phyloP scores from a whole-genome alignment of 92 coral and sea anemone genomes.

The Palythoa grandis region DNA sequence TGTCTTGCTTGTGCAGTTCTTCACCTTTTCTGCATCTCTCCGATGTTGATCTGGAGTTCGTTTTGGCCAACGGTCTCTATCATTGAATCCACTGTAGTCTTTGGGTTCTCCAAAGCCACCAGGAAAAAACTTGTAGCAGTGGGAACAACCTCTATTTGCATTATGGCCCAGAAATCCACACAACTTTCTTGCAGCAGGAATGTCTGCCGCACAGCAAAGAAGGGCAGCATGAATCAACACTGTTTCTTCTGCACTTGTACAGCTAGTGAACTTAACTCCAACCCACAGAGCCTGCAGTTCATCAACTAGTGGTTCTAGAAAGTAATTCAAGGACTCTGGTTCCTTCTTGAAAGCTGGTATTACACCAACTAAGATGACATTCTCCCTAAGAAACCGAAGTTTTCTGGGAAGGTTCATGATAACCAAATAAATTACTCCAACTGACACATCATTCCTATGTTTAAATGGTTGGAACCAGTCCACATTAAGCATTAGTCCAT shows the following conservation, averaged over 20 bases:
- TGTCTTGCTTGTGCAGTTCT: constrained; percentile 50
- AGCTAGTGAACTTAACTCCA: constrained; percentile 43
- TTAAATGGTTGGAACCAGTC: constrained; percentile 64
- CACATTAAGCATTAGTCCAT: constrained; percentile 58
- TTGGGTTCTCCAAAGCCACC: constrained; percentile 37
- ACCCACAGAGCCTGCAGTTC: constrained; percentile 53
- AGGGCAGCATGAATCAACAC: constrained; percentile 52
- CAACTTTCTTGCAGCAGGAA: constrained; percentile 69
- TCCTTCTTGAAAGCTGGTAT: constrained; percentile 60
- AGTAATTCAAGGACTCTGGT: constrained; percentile 56
- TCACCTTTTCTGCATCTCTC: constrained; percentile 26
- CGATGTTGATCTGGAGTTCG: constrained; percentile 44
- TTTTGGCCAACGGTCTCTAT: constrained; percentile 44
- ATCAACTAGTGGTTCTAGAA: constrained; percentile 53
- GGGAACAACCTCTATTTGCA: constrained; percentile 72
- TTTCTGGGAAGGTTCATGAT: constrained; percentile 60
- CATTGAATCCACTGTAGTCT: constrained; percentile 46
- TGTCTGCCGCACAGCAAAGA: constrained; percentile 58
- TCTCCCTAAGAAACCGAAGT: constrained; percentile 51
- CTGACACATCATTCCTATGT: constrained; percentile 57
- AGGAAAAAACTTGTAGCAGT: constrained; percentile 55
- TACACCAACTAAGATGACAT: constrained; percentile 56
- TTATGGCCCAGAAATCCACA: constrained; percentile 66
- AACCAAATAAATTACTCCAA: constrained; percentile 53
- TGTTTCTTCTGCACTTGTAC: constrained; percentile 40